These are phyloP conservation scores for Arnoldichthys spilopterus DNA, from an alignment of 2,797 vertebrate genomes.

Conservation along the genomic window DNA sequence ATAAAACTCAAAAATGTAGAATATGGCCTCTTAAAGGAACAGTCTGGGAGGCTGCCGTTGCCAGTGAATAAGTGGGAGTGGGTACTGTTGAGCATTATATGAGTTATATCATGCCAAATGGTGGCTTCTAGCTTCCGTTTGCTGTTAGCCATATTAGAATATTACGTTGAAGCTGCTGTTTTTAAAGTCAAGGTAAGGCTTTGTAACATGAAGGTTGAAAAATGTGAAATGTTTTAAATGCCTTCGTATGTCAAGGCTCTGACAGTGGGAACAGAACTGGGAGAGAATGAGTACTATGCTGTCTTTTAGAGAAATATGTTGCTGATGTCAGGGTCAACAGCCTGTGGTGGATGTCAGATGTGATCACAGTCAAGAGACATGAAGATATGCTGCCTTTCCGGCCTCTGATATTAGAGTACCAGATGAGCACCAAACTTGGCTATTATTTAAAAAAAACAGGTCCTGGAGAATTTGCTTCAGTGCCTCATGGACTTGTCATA, in stretches of 20 bases:
- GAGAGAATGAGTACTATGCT: slow-evolving; percentile 9
- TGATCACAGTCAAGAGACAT: slow-evolving; percentile 30
- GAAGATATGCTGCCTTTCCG: slow-evolving; percentile 32
- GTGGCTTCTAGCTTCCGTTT: neutral
- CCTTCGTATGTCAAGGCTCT: slow-evolving; percentile 21
- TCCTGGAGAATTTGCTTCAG: neutral
- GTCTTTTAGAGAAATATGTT: slow-evolving; percentile 34
- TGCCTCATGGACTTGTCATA: slow-evolving; percentile 12
- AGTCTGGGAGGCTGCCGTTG: neutral
- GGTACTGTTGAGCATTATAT: neutral
- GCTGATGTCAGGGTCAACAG: slow-evolving; percentile 34
- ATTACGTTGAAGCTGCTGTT: neutral
- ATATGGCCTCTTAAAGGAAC: neutral
- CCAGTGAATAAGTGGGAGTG: too few relatives aligned
- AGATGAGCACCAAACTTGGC: slow-evolving; percentile 9
- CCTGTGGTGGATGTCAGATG: slow-evolving; percentile 40
- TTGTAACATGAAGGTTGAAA: slow-evolving; percentile 7
- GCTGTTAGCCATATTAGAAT: neutral
- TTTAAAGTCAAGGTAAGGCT: slow-evolving; percentile 11
- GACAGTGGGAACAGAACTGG: slow-evolving; percentile 4
- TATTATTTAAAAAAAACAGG: slow-evolving; percentile 10
- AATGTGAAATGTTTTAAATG: slow-evolving; percentile 15
- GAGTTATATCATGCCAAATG: neutral
- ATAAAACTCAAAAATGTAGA: too few relatives aligned
- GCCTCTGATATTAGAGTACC: slow-evolving; percentile 8